Percentiles rank a stretch among this genome's conserved stretches.
phyloP scores from a whole-genome alignment of 2,888 invertebrate species.

The Trachelus stipa region DNA sequence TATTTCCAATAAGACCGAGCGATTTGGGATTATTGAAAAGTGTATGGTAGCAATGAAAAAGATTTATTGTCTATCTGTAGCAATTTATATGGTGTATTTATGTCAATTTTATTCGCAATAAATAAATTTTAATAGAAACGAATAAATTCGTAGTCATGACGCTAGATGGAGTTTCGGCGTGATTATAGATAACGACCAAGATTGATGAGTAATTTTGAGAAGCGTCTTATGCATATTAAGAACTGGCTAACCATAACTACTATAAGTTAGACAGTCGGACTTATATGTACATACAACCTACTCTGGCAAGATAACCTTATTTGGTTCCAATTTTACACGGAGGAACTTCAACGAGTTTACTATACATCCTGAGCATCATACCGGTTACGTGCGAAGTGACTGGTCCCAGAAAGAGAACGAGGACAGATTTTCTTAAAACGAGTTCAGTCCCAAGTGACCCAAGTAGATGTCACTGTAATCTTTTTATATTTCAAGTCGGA shows the following conservation, averaged over 20 bases:
- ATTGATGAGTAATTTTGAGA: neutral
- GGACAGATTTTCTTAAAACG: neutral
- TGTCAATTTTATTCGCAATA: neutral
- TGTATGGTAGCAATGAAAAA: neutral
- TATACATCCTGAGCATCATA: too few relatives aligned
- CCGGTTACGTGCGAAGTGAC: neutral
- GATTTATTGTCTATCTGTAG: neutral
- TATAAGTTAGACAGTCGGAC: neutral
- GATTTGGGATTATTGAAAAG: neutral
- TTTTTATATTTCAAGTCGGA: neutral
- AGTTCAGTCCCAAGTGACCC: neutral
- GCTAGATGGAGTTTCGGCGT: neutral
- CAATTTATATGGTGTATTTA: neutral
- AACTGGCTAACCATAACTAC: neutral
- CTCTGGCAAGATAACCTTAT: too few relatives aligned
- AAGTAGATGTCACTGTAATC: too few relatives aligned
- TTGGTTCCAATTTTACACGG: too few relatives aligned
- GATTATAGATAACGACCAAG: neutral
- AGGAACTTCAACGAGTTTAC: too few relatives aligned
- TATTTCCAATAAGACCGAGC: neutral
- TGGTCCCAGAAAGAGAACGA: neutral
- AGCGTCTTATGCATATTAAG: neutral
- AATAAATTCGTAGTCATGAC: neutral
- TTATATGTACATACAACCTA: neutral
- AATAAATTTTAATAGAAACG: neutral